These are phyloP conservation scores for Elgaria multicarinata DNA, from an alignment of 2,113 vertebrate species.

Conservation along the genomic window DNA sequence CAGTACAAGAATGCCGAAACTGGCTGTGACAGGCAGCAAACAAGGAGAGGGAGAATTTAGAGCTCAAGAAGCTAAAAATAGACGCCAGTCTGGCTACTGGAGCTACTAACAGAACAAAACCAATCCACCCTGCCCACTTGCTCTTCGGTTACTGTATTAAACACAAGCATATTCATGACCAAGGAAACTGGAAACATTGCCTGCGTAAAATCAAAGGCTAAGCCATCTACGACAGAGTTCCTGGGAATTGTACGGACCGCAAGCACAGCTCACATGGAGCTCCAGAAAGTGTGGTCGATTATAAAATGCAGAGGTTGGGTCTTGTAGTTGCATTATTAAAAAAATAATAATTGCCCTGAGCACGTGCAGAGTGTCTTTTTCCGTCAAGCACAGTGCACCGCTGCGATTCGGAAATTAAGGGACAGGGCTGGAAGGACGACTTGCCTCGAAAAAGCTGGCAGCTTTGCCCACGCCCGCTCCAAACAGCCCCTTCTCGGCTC, in stretches of 20 bases:
- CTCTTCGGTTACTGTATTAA: neutral
- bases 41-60: constrained; percentile 48
- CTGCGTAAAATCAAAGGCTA: neutral
- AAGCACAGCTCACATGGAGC: neutral
- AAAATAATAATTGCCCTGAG: neutral
- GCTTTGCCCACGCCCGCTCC: neutral
- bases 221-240: neutral
- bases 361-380: neutral
- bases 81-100: neutral
- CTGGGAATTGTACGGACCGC: neutral
- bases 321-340: neutral
- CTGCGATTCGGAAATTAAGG: neutral
- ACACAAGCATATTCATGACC: neutral
- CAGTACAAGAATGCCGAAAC: neutral
- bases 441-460: neutral
- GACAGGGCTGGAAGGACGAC: neutral
- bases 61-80: constrained; percentile 60
- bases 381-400: neutral
- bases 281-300: no score
- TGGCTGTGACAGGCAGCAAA: constrained; percentile 40
- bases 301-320: no score
- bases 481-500: neutral
- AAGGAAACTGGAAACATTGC: neutral
- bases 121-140: neutral
- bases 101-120: neutral